Evolutionary conservation across 2,888 invertebrate genomes (phyloP).

Genomic region (Andrena trimmerana): DNA sequence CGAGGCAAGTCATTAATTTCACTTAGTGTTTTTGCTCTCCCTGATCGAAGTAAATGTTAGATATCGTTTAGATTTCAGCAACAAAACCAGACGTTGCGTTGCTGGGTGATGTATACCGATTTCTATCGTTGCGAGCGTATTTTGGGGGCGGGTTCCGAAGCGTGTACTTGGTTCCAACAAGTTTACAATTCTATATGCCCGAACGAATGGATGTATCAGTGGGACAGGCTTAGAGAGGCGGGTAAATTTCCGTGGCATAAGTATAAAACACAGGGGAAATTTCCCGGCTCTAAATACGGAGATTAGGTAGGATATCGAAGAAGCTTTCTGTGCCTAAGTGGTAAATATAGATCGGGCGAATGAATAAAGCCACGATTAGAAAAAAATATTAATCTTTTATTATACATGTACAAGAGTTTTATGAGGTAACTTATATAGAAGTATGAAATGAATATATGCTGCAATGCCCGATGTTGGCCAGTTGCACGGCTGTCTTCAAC

Average conservation of each 20-base stretch:
- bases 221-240: constrained; percentile 74
- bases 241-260: constrained; percentile 75
- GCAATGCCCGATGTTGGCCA: constrained; percentile 56
- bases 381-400: constrained; percentile 80
- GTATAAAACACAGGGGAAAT: constrained; percentile 67
- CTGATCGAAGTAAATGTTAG: neutral
- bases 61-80: constrained; percentile 79
- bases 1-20: constrained; percentile 62
- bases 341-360: constrained; percentile 19
- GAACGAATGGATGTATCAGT: constrained; percentile 75
- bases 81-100: constrained; percentile 79
- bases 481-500: constrained; percentile 62
- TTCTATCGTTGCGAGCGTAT: constrained; percentile 80
- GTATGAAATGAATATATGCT: constrained; percentile 65
- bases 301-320: neutral
- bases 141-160: constrained; percentile 75
- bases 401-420: constrained; percentile 80
- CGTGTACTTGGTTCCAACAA: constrained; percentile 80
- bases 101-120: constrained; percentile 81
- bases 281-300: constrained; percentile 74
- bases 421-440: constrained; percentile 77
- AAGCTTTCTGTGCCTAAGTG: neutral
- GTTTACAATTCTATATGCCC: constrained; percentile 78
- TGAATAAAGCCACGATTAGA: constrained; percentile 46
- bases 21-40: neutral